A percentile compares a stretch with the other conserved stretches of the same genome.
phyloP scores from a whole-genome alignment of 2,888 invertebrate species.

The Leptinotarsa rubiginosa region DNA sequence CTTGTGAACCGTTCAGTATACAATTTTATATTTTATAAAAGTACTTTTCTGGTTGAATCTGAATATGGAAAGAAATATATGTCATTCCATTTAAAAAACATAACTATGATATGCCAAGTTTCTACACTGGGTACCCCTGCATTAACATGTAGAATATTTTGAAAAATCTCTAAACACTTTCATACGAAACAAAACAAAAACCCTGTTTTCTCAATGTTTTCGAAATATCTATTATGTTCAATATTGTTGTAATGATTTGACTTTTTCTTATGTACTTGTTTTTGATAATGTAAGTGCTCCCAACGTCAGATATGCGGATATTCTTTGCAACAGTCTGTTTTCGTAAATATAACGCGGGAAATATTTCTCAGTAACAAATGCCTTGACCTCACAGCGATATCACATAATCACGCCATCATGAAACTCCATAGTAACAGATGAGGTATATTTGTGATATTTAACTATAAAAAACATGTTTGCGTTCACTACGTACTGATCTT shows the following conservation, averaged over 20 bases:
- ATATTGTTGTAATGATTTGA: neutral
- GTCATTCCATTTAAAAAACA: no score
- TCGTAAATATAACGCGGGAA: neutral
- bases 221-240: neutral
- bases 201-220: neutral
- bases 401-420: conserved; percentile 6
- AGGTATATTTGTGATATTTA: neutral
- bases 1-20: no score
- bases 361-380: conserved; percentile 16
- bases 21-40: no score
- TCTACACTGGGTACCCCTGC: no score
- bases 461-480: conserved; percentile 1
- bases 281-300: neutral
- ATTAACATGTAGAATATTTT: no score
- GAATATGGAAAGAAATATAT: no score
- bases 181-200: no score
- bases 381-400: conserved; percentile 16
- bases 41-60: no score
- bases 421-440: conserved; percentile 20
- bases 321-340: neutral
- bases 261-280: neutral
- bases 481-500: neutral
- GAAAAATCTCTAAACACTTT: no score
- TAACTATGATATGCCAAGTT: no score
- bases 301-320: neutral